These are phyloP conservation scores for Acipenser transmontanus DNA, from an alignment of 2,797 vertebrate genomes.

Conservation along the genomic window DNA sequence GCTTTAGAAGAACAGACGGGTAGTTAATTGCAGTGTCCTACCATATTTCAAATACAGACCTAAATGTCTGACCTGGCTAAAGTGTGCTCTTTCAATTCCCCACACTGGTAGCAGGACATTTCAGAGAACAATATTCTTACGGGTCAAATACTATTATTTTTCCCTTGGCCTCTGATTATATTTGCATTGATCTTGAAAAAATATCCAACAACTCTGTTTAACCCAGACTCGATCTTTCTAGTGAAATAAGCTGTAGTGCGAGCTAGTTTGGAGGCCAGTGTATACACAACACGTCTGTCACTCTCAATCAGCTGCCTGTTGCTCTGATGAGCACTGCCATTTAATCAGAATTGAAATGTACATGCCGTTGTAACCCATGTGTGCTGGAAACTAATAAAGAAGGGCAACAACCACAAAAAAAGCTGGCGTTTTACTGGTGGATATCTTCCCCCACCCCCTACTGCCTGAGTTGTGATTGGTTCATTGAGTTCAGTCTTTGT, in stretches of 20 bases:
- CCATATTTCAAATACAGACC: no score
- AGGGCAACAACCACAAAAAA: background rate
- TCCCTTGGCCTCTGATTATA: background rate
- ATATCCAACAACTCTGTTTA: background rate
- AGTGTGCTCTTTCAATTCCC: no score
- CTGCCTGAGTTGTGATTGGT: no score
- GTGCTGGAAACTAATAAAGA: slow-evolving; percentile 11
- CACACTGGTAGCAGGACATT: no score
- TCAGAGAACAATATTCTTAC: no score
- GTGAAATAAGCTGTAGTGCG: background rate
- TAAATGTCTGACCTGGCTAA: no score
- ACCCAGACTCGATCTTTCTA: background rate
- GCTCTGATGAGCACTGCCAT: background rate
- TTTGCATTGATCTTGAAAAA: background rate
- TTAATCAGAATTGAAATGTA: background rate
- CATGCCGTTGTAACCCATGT: background rate
- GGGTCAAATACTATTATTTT: background rate
- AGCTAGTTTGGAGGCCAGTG: background rate
- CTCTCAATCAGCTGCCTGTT: slow-evolving; percentile 1
- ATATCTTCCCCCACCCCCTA: no score
- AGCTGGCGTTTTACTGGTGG: no score
- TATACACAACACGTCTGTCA: background rate
- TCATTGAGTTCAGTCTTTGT: no score
- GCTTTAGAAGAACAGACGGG: no score
- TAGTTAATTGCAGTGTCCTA: no score